Conservation (phyloP, 2,113 vertebrate species). For the Thinocorus orbignyianus region DNA sequence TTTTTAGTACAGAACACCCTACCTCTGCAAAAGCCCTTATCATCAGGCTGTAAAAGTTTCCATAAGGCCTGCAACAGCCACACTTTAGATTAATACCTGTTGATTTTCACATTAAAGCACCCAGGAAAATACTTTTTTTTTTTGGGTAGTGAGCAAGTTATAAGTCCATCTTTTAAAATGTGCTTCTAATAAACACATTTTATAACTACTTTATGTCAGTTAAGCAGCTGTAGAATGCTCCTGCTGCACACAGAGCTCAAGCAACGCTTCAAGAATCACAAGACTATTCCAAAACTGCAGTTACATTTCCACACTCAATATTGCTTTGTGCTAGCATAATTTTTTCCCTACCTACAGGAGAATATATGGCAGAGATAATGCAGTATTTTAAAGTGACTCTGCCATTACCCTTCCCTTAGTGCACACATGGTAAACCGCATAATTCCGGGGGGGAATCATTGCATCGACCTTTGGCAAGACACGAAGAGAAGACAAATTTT, state of each 20-base stretch:
- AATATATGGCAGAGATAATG: not conserved
- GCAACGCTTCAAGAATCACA: not conserved
- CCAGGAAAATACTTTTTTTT: not conserved
- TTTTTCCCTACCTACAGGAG: not conserved
- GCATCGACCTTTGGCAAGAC: not conserved
- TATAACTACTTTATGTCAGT: not conserved
- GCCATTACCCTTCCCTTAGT: not conserved
- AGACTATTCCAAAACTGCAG: not conserved
- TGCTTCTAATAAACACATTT: not conserved
- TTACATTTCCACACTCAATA: not conserved
- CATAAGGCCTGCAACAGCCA: not conserved
- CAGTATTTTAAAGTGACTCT: not conserved
- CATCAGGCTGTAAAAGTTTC: not conserved
- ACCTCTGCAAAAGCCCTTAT: not conserved
- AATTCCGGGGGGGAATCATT: not conserved
- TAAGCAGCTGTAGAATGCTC: not conserved
- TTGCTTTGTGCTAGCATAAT: not conserved
- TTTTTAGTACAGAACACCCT: not conserved
- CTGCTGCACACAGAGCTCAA: not conserved
- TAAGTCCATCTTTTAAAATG: not conserved
- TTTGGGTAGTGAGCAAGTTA: not conserved
- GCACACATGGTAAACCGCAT: not conserved
- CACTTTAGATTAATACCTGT: not conserved
- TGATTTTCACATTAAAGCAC: not conserved
- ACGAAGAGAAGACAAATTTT: not conserved